A percentile compares a stretch with the other conserved stretches of the same genome.
Evolutionary conservation across 2,113 vertebrate genomes (phyloP).

Genomic region (Ammospiza caudacuta): DNA sequence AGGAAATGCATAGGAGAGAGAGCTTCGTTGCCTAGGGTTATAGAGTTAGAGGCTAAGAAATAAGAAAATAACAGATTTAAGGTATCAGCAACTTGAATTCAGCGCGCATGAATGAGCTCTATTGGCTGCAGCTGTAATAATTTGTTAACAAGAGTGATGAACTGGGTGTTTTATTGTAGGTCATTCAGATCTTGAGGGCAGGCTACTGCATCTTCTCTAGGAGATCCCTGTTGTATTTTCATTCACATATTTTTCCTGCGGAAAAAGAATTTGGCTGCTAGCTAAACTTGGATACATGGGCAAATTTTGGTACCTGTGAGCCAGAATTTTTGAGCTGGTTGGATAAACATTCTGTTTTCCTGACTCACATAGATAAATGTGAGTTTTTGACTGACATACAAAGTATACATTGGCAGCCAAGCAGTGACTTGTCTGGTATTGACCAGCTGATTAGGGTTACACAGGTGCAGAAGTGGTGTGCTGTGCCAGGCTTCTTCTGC

Average conservation of each 20-base stretch:
- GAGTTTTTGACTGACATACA: not conserved
- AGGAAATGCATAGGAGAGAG: not conserved
- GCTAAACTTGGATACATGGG: not conserved
- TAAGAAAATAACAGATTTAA: not conserved
- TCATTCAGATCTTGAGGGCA: not conserved
- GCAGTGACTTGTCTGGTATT: not conserved
- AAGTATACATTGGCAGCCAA: not conserved
- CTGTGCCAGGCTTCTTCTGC: not conserved
- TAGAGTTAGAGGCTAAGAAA: not conserved
- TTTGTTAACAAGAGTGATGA: not conserved
- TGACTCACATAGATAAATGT: not conserved
- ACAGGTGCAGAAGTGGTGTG: not conserved
- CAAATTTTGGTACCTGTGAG: not conserved
- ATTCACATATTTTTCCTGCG: not conserved
- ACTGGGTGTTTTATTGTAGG: not conserved
- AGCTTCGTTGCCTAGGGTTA: not conserved
- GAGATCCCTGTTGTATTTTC: not conserved
- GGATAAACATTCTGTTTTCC: not conserved
- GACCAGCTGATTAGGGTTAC: not conserved
- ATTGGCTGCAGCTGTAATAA: not conserved
- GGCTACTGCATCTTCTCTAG: not conserved
- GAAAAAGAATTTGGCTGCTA: not conserved
- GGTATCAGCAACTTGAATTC: not conserved
- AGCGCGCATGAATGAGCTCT: not conserved
- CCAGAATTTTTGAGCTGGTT: not conserved